Conservation (phyloP, 2,888 invertebrate species). For the Saturnia japonica region DNA sequence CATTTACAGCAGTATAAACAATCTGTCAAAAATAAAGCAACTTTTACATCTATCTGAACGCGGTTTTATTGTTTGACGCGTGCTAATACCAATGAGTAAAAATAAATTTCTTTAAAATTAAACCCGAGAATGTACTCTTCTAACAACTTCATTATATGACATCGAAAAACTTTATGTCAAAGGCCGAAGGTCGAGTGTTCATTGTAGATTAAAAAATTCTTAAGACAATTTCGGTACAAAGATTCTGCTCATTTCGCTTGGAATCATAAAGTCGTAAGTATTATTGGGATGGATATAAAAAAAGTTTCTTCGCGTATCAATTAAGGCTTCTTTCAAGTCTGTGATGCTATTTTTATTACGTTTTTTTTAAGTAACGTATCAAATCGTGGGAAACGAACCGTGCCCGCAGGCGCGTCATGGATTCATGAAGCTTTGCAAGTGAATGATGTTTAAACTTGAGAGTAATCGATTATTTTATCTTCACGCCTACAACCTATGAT, state of each 20-base stretch:
- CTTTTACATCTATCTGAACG: conserved; percentile 19
- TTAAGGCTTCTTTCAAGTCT: conserved; percentile 11
- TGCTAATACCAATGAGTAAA: conserved; percentile 54
- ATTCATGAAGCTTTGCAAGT: conserved; percentile 50
- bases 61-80: conserved; percentile 46
- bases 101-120: conserved; percentile 53
- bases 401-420: conserved; percentile 83
- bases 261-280: conserved; percentile 15
- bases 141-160: conserved; percentile 58
- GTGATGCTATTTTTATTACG: conserved; percentile 29
- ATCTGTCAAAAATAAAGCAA: not conserved
- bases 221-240: conserved; percentile 40
- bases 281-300: not conserved
- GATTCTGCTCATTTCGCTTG: conserved; percentile 18
- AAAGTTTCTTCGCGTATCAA: not conserved
- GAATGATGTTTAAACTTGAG: conserved; percentile 59
- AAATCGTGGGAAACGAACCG: conserved; percentile 81
- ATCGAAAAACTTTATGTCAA: conserved; percentile 38
- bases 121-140: conserved; percentile 46
- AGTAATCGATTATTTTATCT: conserved; percentile 48
- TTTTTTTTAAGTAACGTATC: conserved; percentile 28
- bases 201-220: conserved; percentile 39
- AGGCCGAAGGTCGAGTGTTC: conserved; percentile 39
- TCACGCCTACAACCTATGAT: conserved; percentile 23
- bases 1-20: not conserved